Percentiles rank a stretch among this genome's conserved stretches.
These are phyloP conservation scores for Balearica regulorum DNA, from an alignment of 2,797 vertebrate species.

Conservation along the genomic window DNA sequence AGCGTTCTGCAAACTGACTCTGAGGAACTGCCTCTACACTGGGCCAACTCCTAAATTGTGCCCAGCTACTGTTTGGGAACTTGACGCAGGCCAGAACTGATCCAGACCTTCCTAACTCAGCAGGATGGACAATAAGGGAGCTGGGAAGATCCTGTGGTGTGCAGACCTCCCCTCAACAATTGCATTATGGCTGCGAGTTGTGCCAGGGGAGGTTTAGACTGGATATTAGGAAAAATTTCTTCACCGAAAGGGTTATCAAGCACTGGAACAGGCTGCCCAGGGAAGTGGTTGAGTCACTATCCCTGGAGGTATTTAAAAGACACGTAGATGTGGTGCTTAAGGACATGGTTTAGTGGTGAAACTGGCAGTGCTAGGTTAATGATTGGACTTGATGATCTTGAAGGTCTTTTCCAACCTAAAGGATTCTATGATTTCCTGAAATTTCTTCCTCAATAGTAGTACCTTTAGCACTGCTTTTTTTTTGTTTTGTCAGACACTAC, in stretches of 20 bases:
- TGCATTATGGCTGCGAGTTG: neutral
- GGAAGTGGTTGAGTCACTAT: too few relatives aligned
- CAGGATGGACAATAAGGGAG: neutral
- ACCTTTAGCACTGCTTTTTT: neutral
- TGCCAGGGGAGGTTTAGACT: too few relatives aligned
- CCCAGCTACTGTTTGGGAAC: neutral
- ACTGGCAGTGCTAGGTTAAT: too few relatives aligned
- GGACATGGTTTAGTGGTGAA: too few relatives aligned
- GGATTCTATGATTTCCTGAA: neutral
- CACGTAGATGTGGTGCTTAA: too few relatives aligned
- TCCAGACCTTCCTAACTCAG: neutral
- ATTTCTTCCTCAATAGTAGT: neutral
- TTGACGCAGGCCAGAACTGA: neutral
- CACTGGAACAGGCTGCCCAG: too few relatives aligned
- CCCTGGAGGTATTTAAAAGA: too few relatives aligned
- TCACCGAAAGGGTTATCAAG: too few relatives aligned
- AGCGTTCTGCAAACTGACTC: neutral
- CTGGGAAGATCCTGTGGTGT: fast-evolving
- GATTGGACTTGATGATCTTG: too few relatives aligned
- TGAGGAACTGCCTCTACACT: neutral
- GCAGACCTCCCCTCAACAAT: neutral
- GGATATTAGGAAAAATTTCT: too few relatives aligned
- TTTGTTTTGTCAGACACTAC: neutral
- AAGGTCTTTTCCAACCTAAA: too few relatives aligned
- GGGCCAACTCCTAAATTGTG: neutral